Evolutionary conservation across 2,888 invertebrate species (phyloP).

Genomic region (Serrognathus titanus): DNA sequence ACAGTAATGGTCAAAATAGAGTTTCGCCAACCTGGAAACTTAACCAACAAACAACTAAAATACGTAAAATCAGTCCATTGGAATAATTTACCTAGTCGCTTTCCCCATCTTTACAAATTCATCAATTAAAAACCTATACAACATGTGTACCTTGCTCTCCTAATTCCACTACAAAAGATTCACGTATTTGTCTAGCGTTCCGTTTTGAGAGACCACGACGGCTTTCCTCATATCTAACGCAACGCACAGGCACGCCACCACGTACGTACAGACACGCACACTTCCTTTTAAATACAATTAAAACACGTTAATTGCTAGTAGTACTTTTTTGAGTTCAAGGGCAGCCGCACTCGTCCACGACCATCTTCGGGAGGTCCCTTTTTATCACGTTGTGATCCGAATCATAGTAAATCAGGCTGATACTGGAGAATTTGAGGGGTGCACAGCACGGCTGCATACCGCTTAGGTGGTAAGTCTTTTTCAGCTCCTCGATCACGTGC

Average conservation of each 20-base stretch:
- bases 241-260: neutral
- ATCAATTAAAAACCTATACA: no score
- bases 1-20: no score
- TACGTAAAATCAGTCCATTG: no score
- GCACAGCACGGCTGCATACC: conserved; percentile 91
- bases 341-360: conserved; percentile 93
- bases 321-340: conserved; percentile 57
- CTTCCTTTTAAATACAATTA: neutral
- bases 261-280: conserved; percentile 1
- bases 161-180: no score
- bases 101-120: no score
- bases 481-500: conserved; percentile 86
- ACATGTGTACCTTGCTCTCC: no score
- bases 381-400: conserved; percentile 88
- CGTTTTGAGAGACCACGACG: no score
- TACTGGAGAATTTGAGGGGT: conserved; percentile 86
- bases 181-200: no score
- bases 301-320: neutral
- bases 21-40: no score
- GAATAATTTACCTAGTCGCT: no score
- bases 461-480: conserved; percentile 68
- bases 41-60: no score
- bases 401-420: conserved; percentile 90
- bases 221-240: neutral
- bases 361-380: conserved; percentile 92